These are phyloP conservation scores for Leptinotarsa peninsularis DNA, from an alignment of 2,888 invertebrate genomes.

Conservation along the genomic window DNA sequence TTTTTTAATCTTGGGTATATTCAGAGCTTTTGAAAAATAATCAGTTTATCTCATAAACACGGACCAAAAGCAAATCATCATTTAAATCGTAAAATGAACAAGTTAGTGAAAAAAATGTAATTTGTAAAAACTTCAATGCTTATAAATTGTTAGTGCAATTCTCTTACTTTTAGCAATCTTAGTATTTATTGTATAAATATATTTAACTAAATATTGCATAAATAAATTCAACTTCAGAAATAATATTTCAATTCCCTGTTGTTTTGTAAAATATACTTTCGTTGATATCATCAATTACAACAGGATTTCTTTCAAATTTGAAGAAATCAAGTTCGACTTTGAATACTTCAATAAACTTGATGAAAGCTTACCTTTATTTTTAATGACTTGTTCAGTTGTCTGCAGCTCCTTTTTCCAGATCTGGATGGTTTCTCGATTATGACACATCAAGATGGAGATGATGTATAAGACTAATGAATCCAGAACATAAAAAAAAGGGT, in stretches of 20 bases:
- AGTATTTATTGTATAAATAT: too few relatives aligned
- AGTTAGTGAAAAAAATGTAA: neutral
- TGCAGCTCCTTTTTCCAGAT: conserved; percentile 74
- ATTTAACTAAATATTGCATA: too few relatives aligned
- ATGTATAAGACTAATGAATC: conserved; percentile 80
- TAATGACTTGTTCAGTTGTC: conserved; percentile 74
- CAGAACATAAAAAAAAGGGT: conserved; percentile 72
- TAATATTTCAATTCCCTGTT: too few relatives aligned
- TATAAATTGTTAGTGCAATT: too few relatives aligned
- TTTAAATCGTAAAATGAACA: neutral
- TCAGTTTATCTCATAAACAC: conserved; percentile 58
- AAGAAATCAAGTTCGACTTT: too few relatives aligned
- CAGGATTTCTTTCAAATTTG: too few relatives aligned
- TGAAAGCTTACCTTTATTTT: conserved; percentile 73
- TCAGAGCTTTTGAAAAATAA: conserved; percentile 57
- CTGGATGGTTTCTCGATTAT: conserved; percentile 93
- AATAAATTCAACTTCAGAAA: too few relatives aligned
- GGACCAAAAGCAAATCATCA: conserved; percentile 61
- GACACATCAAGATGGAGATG: conserved; percentile 97
- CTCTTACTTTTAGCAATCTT: too few relatives aligned
- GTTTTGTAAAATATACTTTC: too few relatives aligned
- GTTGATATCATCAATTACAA: too few relatives aligned
- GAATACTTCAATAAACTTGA: too few relatives aligned
- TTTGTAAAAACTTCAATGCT: too few relatives aligned
- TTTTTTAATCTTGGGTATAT: neutral